Evolutionary conservation across 2,797 vertebrate genomes (phyloP).

Genomic region (Uromys caudimaculatus): DNA sequence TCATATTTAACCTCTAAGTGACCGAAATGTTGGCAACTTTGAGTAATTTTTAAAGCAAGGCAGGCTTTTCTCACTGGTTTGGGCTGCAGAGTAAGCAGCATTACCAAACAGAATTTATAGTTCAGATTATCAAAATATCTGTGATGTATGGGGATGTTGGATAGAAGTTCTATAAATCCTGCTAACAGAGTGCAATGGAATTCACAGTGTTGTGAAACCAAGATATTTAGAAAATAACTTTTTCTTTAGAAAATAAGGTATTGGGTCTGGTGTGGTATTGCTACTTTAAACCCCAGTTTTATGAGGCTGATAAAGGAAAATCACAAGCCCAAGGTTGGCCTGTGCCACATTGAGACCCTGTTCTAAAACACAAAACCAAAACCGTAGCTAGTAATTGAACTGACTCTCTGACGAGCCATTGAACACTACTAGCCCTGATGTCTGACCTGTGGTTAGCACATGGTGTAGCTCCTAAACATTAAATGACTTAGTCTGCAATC

Average conservation of each 20-base stretch:
- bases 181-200: neutral
- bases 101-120: neutral
- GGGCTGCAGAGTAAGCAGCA: neutral
- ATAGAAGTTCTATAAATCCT: neutral
- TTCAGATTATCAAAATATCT: neutral
- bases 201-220: neutral
- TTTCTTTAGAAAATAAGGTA: neutral
- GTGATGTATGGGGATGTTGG: neutral
- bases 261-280: neutral
- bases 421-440: neutral
- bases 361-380: neutral
- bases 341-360: neutral
- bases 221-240: neutral
- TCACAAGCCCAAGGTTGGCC: neutral
- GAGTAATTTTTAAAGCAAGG: neutral
- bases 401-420: neutral
- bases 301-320: neutral
- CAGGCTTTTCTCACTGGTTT: neutral
- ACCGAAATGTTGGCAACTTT: neutral
- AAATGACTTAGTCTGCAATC: neutral
- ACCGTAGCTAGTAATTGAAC: neutral
- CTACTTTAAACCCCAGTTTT: neutral
- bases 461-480: neutral
- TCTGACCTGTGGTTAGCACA: neutral
- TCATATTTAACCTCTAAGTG: neutral